Percentiles rank a stretch among this genome's conserved stretches.
Evolutionary conservation across 2,797 vertebrate species (phyloP).

Genomic region (Chiloscyllium punctatum): DNA sequence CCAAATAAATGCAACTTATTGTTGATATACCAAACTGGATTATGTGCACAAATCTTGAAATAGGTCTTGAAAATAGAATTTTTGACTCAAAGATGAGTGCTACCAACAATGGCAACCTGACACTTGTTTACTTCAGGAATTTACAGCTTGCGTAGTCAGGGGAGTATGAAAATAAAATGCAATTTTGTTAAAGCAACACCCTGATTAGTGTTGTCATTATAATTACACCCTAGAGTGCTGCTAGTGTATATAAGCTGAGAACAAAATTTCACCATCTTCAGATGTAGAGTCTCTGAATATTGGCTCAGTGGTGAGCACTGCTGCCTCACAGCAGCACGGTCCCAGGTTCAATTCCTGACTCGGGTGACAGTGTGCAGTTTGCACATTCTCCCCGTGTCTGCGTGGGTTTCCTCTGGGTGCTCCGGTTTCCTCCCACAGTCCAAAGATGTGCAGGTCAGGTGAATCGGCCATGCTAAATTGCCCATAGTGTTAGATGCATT

Average conservation of each 20-base stretch:
- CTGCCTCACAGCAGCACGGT: too few species aligned
- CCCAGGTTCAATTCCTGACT: too few species aligned
- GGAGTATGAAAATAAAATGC: constrained; percentile 2
- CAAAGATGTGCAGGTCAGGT: too few species aligned
- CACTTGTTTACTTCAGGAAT: neutral
- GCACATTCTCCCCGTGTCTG: too few species aligned
- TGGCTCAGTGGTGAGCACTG: too few species aligned
- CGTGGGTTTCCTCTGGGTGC: too few species aligned
- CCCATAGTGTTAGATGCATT: too few species aligned
- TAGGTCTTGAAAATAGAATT: neutral
- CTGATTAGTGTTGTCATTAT: constrained; percentile 15
- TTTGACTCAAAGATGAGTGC: neutral
- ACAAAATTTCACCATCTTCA: neutral
- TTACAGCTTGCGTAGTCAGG: neutral
- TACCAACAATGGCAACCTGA: neutral
- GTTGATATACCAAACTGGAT: neutral
- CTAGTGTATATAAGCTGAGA: too few species aligned
- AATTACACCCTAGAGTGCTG: neutral
- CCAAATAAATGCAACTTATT: neutral
- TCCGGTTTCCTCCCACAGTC: too few species aligned
- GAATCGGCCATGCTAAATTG: too few species aligned
- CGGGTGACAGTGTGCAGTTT: too few species aligned
- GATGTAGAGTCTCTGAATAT: neutral
- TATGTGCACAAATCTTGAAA: neutral
- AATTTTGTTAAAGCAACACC: neutral